phyloP scores from a whole-genome alignment of 2,888 invertebrate genomes.

The Zaprionus obscuricornis region DNA sequence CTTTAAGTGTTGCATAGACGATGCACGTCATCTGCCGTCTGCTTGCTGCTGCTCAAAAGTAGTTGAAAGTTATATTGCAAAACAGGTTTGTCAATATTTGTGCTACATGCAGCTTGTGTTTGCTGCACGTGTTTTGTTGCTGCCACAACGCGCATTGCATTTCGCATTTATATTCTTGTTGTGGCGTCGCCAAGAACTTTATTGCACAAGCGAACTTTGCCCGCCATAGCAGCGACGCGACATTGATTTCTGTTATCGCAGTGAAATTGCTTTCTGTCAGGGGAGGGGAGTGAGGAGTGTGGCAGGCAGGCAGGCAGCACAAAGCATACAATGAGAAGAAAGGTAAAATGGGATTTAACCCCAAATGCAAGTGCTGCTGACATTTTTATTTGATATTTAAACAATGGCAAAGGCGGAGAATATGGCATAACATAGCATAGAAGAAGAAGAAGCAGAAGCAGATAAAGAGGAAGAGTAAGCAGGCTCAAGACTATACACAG shows the following conservation, averaged over 20 bases:
- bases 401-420: conserved; percentile 37
- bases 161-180: conserved; percentile 32
- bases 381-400: conserved; percentile 65
- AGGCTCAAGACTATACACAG: no score
- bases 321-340: no score
- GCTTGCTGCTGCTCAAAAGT: not conserved
- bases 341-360: conserved; percentile 11
- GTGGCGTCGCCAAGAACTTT: conserved; percentile 4
- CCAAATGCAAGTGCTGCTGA: conserved; percentile 46
- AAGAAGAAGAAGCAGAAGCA: conserved; percentile 37
- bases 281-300: not conserved
- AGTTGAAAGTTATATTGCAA: conserved; percentile 22
- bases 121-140: conserved; percentile 12
- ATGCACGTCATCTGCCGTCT: conserved; percentile 5
- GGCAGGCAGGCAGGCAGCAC: no score
- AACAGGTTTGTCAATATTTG: conserved; percentile 51
- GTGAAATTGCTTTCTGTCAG: not conserved
- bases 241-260: conserved; percentile 71
- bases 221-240: conserved; percentile 36
- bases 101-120: conserved; percentile 1
- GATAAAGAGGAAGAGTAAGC: no score
- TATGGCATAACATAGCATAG: conserved; percentile 15
- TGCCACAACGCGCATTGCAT: conserved; percentile 33
- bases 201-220: conserved; percentile 31
- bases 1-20: not conserved